Base-by-base conservation (phyloP, 2,113 vertebrate species). In the Amphiprion percula region DNA sequence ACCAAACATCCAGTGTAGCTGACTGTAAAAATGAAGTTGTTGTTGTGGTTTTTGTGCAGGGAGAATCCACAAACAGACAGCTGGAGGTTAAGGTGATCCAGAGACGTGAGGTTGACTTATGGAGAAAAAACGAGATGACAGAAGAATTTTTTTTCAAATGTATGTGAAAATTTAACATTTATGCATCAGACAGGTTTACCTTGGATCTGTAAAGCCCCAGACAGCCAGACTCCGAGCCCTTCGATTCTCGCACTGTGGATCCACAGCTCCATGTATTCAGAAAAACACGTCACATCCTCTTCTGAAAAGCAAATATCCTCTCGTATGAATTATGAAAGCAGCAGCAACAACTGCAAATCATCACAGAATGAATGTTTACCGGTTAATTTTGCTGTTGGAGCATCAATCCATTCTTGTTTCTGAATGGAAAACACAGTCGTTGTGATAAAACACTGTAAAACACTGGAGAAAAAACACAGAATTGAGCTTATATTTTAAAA, bases 191-290 rank as follows among this genome's bases (percentile, higher is more conserved):
- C 37, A 23, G 1, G 52, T 8, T 85, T 54, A 94, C 91, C 91
- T 90, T 88, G 88, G 55, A 91, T 89, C 14, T 47, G 68, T 69
- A 93, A 71, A 15, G 83, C 69, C 66, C 70, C 76, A 1, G 89
- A 92, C 30, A 95, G 81, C 92, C 93, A 94, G 10, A 88, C 74
- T 39, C 74, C 55, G 44, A 94, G 21, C 4, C 86, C 92, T 46
- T 94, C 91, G 4, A 84, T 88, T 70, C 74, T 88, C 24, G 67
- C 82, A 61, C 73, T 69, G 54, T 92, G 92, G 33, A 94, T 78
- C 92, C 90, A 90, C 10, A 94, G 82, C 46, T 95, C 94, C 92
- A 94, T 94, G 63, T 93, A 94, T 55, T 94, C 92, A 55, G 93
- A 91, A 65, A 91, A 94, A 84, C 93, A 94, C 24, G 90, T 58